A percentile compares a stretch with the other conserved stretches of the same genome.
Conservation (phyloP, 2,888 invertebrate species). For the Eudemis profundana region DNA sequence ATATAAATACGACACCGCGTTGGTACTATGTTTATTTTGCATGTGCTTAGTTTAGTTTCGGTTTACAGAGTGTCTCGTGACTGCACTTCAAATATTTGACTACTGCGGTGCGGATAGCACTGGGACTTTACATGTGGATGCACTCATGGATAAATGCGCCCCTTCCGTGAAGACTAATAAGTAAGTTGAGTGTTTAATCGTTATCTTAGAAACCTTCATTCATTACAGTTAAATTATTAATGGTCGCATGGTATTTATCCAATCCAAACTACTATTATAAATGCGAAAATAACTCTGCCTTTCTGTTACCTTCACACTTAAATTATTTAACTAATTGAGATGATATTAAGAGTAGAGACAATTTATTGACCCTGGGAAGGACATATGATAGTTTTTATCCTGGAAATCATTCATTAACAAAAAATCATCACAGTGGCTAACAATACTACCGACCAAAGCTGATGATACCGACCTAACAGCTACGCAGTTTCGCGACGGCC, state of each 20-base stretch:
- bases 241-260: not conserved
- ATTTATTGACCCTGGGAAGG: too few species aligned
- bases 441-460: too few species aligned
- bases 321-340: too few species aligned
- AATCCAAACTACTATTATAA: too few species aligned
- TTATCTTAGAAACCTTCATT: not conserved
- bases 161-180: constrained; percentile 78
- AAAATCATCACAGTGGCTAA: too few species aligned
- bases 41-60: constrained; percentile 61
- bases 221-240: not conserved
- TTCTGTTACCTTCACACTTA: too few species aligned
- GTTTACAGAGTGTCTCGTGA: constrained; percentile 76
- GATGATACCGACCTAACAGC: too few species aligned
- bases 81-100: constrained; percentile 78
- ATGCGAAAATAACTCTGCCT: too few species aligned
- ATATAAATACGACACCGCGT: constrained; percentile 68
- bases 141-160: constrained; percentile 77
- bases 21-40: constrained; percentile 64
- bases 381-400: too few species aligned
- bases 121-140: constrained; percentile 69
- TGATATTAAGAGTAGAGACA: too few species aligned
- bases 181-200: constrained; percentile 57
- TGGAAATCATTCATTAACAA: too few species aligned
- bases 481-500: too few species aligned
- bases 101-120: constrained; percentile 72